These are phyloP conservation scores for Myxocyprinus asiaticus DNA, from an alignment of 2,113 vertebrate species.

Conservation along the genomic window DNA sequence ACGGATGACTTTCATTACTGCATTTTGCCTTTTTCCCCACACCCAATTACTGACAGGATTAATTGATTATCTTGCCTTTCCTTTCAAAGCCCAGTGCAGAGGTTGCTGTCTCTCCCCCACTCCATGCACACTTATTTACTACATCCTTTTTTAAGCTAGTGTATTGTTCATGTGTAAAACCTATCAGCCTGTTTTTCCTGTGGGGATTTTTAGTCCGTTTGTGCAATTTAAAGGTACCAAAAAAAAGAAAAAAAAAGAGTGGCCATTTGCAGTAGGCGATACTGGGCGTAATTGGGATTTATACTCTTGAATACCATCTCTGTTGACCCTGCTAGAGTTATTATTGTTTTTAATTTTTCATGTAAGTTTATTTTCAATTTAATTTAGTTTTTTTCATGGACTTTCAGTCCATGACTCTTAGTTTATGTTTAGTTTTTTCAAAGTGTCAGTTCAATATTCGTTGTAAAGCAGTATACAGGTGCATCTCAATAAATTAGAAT, in stretches of 20 bases:
- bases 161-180: slow-evolving; percentile 52
- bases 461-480: too few relatives aligned
- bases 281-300: slow-evolving; percentile 73
- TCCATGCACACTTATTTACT: slow-evolving; percentile 39
- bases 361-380: too few relatives aligned
- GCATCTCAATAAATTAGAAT: too few relatives aligned
- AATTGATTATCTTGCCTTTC: slow-evolving; percentile 93
- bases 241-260: too few relatives aligned
- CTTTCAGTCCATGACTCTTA: too few relatives aligned
- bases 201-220: slow-evolving; percentile 59
- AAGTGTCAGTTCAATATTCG: too few relatives aligned
- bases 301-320: slow-evolving; percentile 64
- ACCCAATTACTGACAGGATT: slow-evolving; percentile 97
- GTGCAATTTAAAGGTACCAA: slow-evolving; percentile 58
- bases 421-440: too few relatives aligned
- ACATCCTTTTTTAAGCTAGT: slow-evolving; percentile 43
- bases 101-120: slow-evolving; percentile 58
- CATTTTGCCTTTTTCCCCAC: slow-evolving; percentile 89
- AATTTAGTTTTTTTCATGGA: too few relatives aligned
- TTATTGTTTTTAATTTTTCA: too few relatives aligned
- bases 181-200: slow-evolving; percentile 51
- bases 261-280: slow-evolving; percentile 69
- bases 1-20: slow-evolving; percentile 96
- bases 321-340: slow-evolving; percentile 38
- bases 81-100: slow-evolving; percentile 69